Evolutionary conservation across 2,113 vertebrate species (phyloP).

Genomic region (Sinocyclocheilus anshuiensis): DNA sequence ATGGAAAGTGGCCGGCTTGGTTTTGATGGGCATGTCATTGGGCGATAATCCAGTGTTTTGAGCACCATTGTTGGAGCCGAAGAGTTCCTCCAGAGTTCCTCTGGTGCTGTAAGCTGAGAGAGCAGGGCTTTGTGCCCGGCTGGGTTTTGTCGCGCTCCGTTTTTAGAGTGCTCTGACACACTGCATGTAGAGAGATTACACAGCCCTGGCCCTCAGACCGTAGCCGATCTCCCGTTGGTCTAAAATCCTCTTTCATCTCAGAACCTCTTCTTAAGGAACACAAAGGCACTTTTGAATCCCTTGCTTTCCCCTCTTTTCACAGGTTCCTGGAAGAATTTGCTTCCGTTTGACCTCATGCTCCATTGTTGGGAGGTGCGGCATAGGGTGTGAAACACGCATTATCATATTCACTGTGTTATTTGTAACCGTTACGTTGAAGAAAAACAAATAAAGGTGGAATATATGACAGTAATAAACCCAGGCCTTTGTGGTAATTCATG

Average conservation of each 20-base stretch:
- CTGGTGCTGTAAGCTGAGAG: slow-evolving; percentile 38
- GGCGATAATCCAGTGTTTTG: slow-evolving; percentile 55
- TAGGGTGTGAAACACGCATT: slow-evolving; percentile 27
- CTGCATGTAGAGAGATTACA: slow-evolving; percentile 50
- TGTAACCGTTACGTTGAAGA: not conserved
- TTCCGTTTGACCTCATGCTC: slow-evolving; percentile 41
- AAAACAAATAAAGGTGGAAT: slow-evolving; percentile 40
- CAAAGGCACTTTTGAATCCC: slow-evolving; percentile 38
- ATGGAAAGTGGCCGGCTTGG: slow-evolving; percentile 28
- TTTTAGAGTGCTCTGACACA: slow-evolving; percentile 43
- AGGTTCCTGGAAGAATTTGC: slow-evolving; percentile 42
- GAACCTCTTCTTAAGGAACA: slow-evolving; percentile 43
- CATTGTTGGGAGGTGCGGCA: slow-evolving; percentile 2
- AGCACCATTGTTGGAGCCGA: slow-evolving; percentile 44
- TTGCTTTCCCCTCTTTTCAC: slow-evolving; percentile 38
- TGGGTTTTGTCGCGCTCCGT: slow-evolving; percentile 36
- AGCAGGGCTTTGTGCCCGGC: slow-evolving; percentile 47
- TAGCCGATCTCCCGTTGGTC: slow-evolving; percentile 50
- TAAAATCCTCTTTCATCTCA: slow-evolving; percentile 51
- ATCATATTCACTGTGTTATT: slow-evolving; percentile 37
- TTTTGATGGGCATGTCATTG: slow-evolving; percentile 59
- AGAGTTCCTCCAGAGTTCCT: slow-evolving; percentile 54
- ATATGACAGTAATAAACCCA: slow-evolving; percentile 33
- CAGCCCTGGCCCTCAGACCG: slow-evolving; percentile 41
- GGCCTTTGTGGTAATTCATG: slow-evolving; percentile 14